Evolutionary conservation across 2,797 vertebrate species (phyloP), one percentile per base, ranked within the genome.

Genomic region (Sorex maritimensis): DNA sequence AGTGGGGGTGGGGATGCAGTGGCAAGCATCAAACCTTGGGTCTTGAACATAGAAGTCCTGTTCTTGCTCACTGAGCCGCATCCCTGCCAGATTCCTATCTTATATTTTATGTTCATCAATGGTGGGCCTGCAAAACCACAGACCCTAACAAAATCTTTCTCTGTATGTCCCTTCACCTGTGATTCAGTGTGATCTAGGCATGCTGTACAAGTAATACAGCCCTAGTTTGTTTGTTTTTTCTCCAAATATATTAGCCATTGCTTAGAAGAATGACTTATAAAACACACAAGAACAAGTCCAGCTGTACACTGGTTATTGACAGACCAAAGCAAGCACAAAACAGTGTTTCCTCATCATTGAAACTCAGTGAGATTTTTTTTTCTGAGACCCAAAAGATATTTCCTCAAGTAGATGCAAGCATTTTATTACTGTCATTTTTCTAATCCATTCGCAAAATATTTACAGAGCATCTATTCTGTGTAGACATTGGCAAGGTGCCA

Each of bases 351-450:
- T 82, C 5, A 71, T 87, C 30, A 61, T 67, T 86, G 72, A 75
- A 89, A 90, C 85, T n/a, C 30, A 84, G 0, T 69, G 46, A 30
- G 58, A 61, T 55, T 28, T 14, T 91, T 75, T 82, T 61, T 88
- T 68, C 7, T 24, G 49, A 93, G 58, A 41, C 0, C 23, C 72
- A 17, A 30, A 58, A 52, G 72, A 79, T 11, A 26, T 15, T 52
- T 84, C 9, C 65, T 67, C 30, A 38, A 34, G 4, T 38, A 49
- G 30, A 58, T 19, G 69, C 71, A 80, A 86, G 41, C 9, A 65
- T 88, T 90, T 94, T 86, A 72, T 88, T 75, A 72, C 49, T 93
- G 63, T 11, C 30, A 74, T 63, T 86, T 88, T 90, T 41, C 58
- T 78, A 65, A 84, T 88, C 30, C 46, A 71, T 26, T 87, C 19